These are phyloP conservation scores for Cryptomyrus ogoouensis DNA, from an alignment of 2,113 vertebrate genomes.

Conservation along the genomic window DNA sequence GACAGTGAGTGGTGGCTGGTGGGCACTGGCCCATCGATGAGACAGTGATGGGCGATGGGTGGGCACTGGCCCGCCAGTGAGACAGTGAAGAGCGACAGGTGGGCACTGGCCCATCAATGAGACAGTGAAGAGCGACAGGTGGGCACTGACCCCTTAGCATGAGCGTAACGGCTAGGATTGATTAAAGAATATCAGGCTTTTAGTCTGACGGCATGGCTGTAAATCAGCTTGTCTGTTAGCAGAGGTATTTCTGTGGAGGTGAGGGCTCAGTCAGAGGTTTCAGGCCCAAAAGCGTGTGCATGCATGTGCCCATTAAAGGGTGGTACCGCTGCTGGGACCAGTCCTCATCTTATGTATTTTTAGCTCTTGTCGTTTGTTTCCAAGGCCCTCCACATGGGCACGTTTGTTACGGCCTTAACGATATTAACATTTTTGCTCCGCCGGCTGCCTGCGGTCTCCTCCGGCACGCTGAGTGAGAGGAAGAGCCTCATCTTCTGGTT, in stretches of 20 bases:
- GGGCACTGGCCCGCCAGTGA: too few species aligned
- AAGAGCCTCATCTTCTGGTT: conserved; percentile 20
- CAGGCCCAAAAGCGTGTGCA: background rate
- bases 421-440: conserved; percentile 4
- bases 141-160: background rate
- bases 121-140: background rate
- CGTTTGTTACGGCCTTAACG: background rate
- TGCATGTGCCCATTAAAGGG: background rate
- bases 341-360: background rate
- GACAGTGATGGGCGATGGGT: too few species aligned
- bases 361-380: background rate
- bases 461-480: background rate
- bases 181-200: background rate
- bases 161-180: background rate
- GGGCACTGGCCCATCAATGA: background rate
- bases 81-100: background rate
- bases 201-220: background rate
- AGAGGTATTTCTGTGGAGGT: background rate
- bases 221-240: background rate
- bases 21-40: too few species aligned
- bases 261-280: background rate
- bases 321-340: background rate
- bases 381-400: background rate
- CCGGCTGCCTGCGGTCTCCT: background rate
- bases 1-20: background rate